These are phyloP conservation scores for Gallinago undulata DNA, from an alignment of 2,113 vertebrate genomes.

Conservation along the genomic window DNA sequence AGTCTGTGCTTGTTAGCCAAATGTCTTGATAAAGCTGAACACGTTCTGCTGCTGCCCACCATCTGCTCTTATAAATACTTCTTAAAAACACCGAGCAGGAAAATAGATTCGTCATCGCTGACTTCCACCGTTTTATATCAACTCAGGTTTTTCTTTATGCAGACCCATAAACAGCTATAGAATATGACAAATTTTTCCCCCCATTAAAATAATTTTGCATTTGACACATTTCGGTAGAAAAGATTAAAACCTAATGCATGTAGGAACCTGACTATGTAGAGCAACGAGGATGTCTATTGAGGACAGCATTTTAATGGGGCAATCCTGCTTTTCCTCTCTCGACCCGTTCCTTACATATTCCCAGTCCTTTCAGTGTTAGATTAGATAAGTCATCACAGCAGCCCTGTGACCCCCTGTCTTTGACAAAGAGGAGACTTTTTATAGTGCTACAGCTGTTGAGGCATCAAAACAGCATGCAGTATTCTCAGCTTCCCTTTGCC, in stretches of 20 bases:
- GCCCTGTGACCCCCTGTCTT: not conserved
- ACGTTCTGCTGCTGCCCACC: conserved; percentile 56
- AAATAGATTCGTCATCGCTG: conserved; percentile 43
- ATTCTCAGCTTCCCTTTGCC: not conserved
- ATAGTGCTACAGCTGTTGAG: not conserved
- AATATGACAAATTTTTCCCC: not conserved
- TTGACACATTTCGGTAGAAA: not conserved
- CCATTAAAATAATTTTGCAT: not conserved
- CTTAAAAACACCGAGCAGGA: conserved; percentile 13
- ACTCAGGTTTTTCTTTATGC: not conserved
- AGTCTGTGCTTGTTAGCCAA: conserved; percentile 52
- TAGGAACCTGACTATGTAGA: not conserved
- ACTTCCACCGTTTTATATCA: not conserved
- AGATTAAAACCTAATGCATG: not conserved
- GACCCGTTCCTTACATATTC: not conserved
- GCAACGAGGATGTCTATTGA: not conserved
- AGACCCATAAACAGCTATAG: not conserved
- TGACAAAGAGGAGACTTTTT: not conserved
- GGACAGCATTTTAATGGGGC: not conserved
- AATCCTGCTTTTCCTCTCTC: not conserved
- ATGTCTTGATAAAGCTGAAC: conserved; percentile 56
- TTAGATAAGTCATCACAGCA: not conserved
- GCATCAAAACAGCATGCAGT: not conserved
- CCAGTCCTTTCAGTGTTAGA: not conserved
- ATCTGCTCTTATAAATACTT: conserved; percentile 55